A percentile compares a stretch with the other conserved stretches of the same genome.
phyloP scores from a whole-genome alignment of 1,140 invertebrate species.

The Hyphantria cunea region DNA sequence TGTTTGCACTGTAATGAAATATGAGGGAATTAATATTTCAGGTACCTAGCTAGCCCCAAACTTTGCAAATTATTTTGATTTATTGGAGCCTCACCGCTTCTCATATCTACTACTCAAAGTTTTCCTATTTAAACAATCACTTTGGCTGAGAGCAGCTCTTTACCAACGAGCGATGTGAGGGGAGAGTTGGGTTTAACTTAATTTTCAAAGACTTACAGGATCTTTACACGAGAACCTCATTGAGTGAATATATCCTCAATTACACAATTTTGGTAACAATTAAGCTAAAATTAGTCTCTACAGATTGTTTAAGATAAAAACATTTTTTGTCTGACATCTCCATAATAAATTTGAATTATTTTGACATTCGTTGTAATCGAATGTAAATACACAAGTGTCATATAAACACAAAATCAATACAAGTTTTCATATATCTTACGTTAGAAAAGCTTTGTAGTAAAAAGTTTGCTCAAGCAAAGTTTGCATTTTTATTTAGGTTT shows the following conservation, averaged over 20 bases:
- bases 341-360: too few relatives aligned
- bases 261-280: too few relatives aligned
- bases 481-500: constrained; percentile 11
- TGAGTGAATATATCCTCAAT: too few relatives aligned
- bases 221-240: too few relatives aligned
- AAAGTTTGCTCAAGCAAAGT: background rate
- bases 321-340: too few relatives aligned
- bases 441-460: background rate
- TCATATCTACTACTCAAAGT: constrained; percentile 44
- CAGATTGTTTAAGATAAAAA: too few relatives aligned
- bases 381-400: background rate
- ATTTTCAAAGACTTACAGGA: constrained; percentile 5
- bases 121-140: constrained; percentile 49
- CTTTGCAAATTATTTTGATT: constrained; percentile 60
- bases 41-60: constrained; percentile 43
- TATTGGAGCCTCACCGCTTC: constrained; percentile 43
- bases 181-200: constrained; percentile 4
- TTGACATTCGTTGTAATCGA: too few relatives aligned
- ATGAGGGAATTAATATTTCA: constrained; percentile 51
- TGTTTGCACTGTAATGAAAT: constrained; percentile 46
- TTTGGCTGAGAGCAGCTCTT: constrained; percentile 14
- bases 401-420: background rate
- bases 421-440: background rate
- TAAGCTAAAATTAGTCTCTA: too few relatives aligned
- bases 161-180: background rate